Base-by-base conservation (phyloP, 35 echinoderm and acorn worm genomes). In the Ophiothrix spiculata region DNA sequence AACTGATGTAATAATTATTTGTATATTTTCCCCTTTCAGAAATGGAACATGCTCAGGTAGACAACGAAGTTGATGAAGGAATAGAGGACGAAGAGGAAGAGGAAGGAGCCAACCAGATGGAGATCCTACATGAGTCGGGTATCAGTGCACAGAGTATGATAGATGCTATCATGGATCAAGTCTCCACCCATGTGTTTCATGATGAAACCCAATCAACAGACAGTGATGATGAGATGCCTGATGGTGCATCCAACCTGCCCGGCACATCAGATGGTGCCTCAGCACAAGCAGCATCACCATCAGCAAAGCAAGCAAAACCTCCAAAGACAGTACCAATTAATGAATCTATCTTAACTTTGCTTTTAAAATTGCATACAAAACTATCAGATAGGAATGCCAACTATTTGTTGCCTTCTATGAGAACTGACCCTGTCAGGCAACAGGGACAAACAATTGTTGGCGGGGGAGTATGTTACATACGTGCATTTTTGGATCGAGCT, bases 291-390 rank as follows among this genome's bases (percentile, higher is more conserved):
- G 32, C 49, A 23, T 25, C 40, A 56, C n/a, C 81, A 60, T 35
- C 54, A 29, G 34, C 11, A 56, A 11, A 4, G 31, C 13, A 16
- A n/a, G 36, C 21, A 36, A 38, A 37, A 1, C 80, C 85, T 31
- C 83, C 31, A 79, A 45, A 56, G 78, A 37, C 56, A 85, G 64
- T 41, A 64, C 82, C 28, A 39, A 81, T 84, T 33, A 64, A 69
- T 36, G 42, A 64, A 37, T 37, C 46, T 1, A 94, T 99, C 32
- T 42, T 99, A 37, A 88, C 80, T 31, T 79, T 99, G 13, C 89
- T 99, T 56, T 60, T 99, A 13, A 99, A 99, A 49, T 74, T 99
- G 4, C 77, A 99, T 64, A 23, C 74, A 1, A 99, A 92, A 76
- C 83, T 94, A n/a, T 88, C 82, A 1, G 80, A 56, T 0, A 91